Base-by-base conservation (phyloP, 2,113 vertebrate species). In the Rhinichthys klamathensis region DNA sequence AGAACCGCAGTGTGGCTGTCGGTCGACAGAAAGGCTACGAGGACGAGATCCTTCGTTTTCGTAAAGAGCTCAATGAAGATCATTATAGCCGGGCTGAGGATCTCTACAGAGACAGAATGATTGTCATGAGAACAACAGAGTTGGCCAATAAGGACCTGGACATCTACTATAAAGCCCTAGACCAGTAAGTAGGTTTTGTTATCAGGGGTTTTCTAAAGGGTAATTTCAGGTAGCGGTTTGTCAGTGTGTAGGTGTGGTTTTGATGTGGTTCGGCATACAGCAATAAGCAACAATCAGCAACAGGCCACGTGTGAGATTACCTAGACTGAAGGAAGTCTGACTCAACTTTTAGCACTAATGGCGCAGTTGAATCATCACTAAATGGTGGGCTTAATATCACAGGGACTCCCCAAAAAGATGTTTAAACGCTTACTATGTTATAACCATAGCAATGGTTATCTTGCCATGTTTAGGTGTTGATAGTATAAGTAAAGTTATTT, bases 111-210 rank as follows among this genome's bases (percentile, higher is more conserved):
- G 96, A 98, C 89, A 98, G 96, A 95, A 97, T 99, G 97, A 99
- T 99, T 82, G 90, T 94, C 21, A 97, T 98, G 97, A 96, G 97
- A 84, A 99, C 97, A 56, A 99, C 97, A 3, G 98, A 99, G 91
- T 94, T 99, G 82, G 97, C 95, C 1, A 99, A 97, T 90, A 98
- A 97, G 89, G 98, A 99, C 86, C 92, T 99, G 87, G 96, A 99
- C 88, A 95, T 98, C 87, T 99, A 99, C 90, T 99, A 99, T 92
- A 99, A 98, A 90, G 96, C 98, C 44, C 94, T 99, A 1, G 98
- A 99, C 92, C 97, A 98, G 98, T 99, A 90, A 96, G 98, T 97
- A 69, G 44, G 6, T 56, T 38, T 16, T 30, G 49, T 70, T 65
- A 41, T 81, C 13, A 25, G 75, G 65, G 56, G 21, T 60, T 58